Evolutionary conservation across 2,797 vertebrate genomes (phyloP), one percentile per base, ranked within the genome.

Genomic region (Acanthurus lineatus): DNA sequence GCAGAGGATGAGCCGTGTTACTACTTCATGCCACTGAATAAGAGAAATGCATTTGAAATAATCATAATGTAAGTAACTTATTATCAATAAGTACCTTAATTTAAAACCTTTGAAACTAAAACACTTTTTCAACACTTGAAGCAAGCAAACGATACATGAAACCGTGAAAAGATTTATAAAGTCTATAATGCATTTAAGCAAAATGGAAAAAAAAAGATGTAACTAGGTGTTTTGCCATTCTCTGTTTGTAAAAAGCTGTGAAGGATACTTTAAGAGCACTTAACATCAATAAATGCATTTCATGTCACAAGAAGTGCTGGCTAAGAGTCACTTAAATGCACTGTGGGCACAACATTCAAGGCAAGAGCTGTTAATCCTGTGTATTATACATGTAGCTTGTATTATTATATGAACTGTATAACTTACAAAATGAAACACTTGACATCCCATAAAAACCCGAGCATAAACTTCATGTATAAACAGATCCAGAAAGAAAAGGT

Each of bases 191-290:
- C 16, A 40, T 44, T n/a, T 12, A 16, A 17, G 15, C 22, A 8
- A n/a, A 63, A 42, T 28, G 28, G 12, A 22, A 48, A n/a, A 48
- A 10, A 9, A 32, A 32, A 32, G 4, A 4, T 32, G 12, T 2
- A 16, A n/a, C 2, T 1, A 5, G 3, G 9, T 10, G 28, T 19
- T 61, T 19, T 22, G 3, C 19, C 8, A 40, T 49, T 42, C 44
- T 22, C 15, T 53, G 40, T 61, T 28, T 35, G 47, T 40, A n/a
- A 69, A 61, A 68, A 69, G 28, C 28, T 45, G 10, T 52, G n/a
- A 67, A 69, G 20, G 1, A n/a, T 4, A 28, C 12, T 4, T 44
- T 8, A 19, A 10, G 44, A 56, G 60, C 48, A 28, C 42, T 49
- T 53, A 9, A 22, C 44, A 51, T 1, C 10, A 15, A 28, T 17